Conservation (phyloP, 2,113 vertebrate genomes). For the Catharus minimus region DNA sequence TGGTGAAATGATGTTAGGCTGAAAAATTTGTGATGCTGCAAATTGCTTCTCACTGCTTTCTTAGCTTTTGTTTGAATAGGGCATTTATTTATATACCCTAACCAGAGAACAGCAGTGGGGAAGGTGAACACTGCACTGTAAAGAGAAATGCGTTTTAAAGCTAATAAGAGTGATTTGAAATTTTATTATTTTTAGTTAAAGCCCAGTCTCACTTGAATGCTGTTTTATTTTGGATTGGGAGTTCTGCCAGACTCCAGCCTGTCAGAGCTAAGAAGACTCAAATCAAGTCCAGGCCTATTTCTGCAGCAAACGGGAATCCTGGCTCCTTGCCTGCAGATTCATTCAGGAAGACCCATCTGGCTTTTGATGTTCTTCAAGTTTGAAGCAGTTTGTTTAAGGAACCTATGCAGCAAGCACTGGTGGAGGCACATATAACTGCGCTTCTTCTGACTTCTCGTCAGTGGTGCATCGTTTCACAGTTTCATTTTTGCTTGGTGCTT, state of each 20-base stretch:
- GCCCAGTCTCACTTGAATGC: constrained; percentile 66
- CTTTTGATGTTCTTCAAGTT: constrained; percentile 74
- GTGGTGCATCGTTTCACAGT: neutral
- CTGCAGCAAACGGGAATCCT: constrained; percentile 69
- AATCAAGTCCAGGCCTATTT: constrained; percentile 79
- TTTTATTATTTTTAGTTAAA: constrained; percentile 47
- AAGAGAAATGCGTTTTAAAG: constrained; percentile 2
- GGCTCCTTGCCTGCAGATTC: constrained; percentile 70
- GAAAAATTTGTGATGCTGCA: neutral
- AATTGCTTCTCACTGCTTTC: neutral
- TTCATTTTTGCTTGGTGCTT: constrained; percentile 14
- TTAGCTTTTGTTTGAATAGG: constrained; percentile 2
- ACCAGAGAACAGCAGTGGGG: neutral
- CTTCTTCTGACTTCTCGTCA: constrained; percentile 15
- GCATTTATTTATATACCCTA: neutral
- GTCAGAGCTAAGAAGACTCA: constrained; percentile 73
- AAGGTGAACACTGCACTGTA: neutral
- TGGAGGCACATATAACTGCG: constrained; percentile 42
- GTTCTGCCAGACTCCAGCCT: constrained; percentile 69
- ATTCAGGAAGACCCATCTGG: constrained; percentile 74
- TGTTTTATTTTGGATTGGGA: constrained; percentile 74
- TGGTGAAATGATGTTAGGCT: neutral
- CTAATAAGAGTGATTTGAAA: constrained; percentile 48
- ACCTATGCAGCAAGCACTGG: constrained; percentile 20
- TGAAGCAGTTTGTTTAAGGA: constrained; percentile 75